Base-by-base conservation (phyloP, 2,113 vertebrate species). In the Hyla sarda region DNA sequence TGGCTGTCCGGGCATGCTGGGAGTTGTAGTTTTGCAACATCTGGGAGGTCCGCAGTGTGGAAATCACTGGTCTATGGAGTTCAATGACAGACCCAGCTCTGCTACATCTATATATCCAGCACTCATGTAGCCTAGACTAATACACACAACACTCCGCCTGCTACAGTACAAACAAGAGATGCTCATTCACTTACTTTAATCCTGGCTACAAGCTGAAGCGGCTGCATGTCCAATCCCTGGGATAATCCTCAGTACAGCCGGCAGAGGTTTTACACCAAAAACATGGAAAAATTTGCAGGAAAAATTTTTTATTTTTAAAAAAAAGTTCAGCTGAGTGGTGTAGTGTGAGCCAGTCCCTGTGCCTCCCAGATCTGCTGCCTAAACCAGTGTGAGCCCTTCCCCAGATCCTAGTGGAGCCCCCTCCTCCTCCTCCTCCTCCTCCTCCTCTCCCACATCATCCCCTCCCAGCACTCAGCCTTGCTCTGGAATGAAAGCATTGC, bases 401-500 rank as follows among this genome's bases (percentile, higher is more conserved):
- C 74, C 52, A 30, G 75, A 67, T 77, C 62, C 75, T 71, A 16
- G 8, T 78, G 48, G 30, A 65, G 30, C 60, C 28, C 30, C 75
- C 74, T 30, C 65, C 60, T 62, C 83, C 30, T 56, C 32, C 8
- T 8, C 62, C 30, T n/a, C 75, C 74, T 30, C 67, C 58, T 60
- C 83, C 32, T 58, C 75, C 60, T 54, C 84, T 28, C 32, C 65
- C 75, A 28, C 16, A 50, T 54, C n/a, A 75, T 69, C 71, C 75
- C 74, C 8, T 45, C 84, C 71, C 52, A 17, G 34, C 30, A 6
- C 83, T 62, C 74, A 37, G 62, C 71, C 30, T 72, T 25, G 45
- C 84, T 79, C 84, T 85, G 82, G 69, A 83, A 84, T 84, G 56
- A 65, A 84, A 76, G 72, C 83, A 58, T 72, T 50, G 30, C 50